phyloP scores from a whole-genome alignment of 2,113 vertebrate species.

The Indri indri region DNA sequence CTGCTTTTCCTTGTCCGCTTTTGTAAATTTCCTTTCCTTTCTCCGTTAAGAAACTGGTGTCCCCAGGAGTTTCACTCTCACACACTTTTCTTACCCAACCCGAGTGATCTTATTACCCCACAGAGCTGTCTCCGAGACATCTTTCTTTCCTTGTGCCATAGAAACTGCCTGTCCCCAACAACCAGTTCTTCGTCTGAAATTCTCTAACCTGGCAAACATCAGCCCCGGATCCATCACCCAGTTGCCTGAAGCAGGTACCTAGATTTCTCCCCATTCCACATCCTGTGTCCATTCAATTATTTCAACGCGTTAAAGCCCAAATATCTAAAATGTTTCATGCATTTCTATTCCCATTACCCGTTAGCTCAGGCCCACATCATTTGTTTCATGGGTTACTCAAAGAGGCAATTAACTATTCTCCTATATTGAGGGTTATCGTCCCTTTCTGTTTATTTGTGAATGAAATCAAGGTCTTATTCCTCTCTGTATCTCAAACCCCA shows the following conservation, averaged over 20 bases:
- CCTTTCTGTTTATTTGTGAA: neutral
- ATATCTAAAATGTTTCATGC: neutral
- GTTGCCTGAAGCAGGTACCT: neutral
- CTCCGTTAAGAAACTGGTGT: neutral
- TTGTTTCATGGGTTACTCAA: neutral
- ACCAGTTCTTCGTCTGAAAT: neutral
- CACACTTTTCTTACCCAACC: neutral
- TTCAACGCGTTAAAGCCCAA: neutral
- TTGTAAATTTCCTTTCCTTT: neutral
- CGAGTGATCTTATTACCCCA: neutral
- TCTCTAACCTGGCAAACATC: neutral
- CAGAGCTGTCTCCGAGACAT: neutral
- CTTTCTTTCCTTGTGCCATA: neutral
- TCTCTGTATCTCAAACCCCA: neutral
- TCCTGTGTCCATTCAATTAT: neutral
- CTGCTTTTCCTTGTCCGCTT: neutral
- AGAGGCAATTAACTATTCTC: neutral
- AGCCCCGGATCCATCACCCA: fast-evolving
- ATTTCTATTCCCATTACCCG: neutral
- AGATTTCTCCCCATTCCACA: neutral
- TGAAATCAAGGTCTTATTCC: neutral
- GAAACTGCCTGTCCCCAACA: neutral
- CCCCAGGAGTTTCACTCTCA: neutral
- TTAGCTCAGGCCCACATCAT: neutral
- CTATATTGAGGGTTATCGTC: neutral